phyloP scores from a whole-genome alignment of 2,113 vertebrate species.

The Zapus hudsonius region DNA sequence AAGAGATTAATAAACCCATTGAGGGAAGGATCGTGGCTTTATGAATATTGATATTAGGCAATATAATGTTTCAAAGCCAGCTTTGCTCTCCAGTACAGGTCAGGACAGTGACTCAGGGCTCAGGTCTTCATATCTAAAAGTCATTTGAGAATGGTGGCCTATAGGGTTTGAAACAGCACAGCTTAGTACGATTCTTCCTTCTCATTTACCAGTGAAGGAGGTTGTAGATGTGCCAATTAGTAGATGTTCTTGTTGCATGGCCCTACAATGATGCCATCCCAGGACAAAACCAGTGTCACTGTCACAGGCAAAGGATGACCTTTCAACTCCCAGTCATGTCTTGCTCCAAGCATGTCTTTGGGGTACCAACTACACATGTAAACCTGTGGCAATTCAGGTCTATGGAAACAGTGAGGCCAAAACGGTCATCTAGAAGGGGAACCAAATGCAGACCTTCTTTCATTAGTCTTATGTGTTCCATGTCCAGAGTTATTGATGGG shows the following conservation, averaged over 20 bases:
- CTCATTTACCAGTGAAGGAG: neutral
- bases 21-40: constrained; percentile 32
- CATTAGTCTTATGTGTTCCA: neutral
- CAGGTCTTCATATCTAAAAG: neutral
- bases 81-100: neutral
- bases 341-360: neutral
- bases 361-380: neutral
- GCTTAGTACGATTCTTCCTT: neutral
- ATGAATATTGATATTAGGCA: constrained; percentile 72
- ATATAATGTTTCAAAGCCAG: constrained; percentile 2
- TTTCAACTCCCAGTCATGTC: neutral
- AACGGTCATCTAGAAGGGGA: neutral
- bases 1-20: constrained; percentile 66
- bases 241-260: neutral
- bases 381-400: neutral
- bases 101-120: neutral
- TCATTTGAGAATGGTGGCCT: neutral
- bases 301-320: neutral
- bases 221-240: neutral
- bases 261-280: neutral
- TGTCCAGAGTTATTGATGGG: neutral
- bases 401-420: neutral
- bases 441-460: neutral
- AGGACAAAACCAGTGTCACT: neutral
- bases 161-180: neutral